Percentiles rank a stretch among this genome's conserved stretches.
These are phyloP conservation scores for Dipodomys ordii DNA, from an alignment of 2,113 vertebrate genomes.

Conservation along the genomic window DNA sequence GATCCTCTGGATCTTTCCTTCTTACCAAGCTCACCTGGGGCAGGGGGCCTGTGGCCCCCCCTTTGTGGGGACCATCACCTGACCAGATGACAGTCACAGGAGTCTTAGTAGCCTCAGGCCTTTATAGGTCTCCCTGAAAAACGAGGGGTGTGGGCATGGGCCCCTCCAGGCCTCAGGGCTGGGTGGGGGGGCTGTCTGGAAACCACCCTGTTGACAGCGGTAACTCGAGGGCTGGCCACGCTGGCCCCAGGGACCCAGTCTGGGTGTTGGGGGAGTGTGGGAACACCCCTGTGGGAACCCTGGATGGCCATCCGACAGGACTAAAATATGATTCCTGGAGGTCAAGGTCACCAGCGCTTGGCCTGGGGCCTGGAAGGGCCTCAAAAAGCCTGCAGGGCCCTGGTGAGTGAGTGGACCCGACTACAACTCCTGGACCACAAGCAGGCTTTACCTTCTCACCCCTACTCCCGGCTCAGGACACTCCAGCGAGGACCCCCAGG, in stretches of 20 bases:
- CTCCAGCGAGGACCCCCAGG: background rate
- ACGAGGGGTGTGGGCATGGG: background rate
- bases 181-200: background rate
- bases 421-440: background rate
- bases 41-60: too few relatives aligned
- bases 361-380: slow-evolving; percentile 15
- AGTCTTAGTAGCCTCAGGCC: too few relatives aligned
- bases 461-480: background rate
- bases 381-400: too few relatives aligned
- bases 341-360: background rate
- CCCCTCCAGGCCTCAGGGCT: background rate
- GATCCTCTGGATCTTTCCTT: too few relatives aligned
- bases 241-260: background rate
- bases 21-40: too few relatives aligned
- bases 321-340: slow-evolving; percentile 33
- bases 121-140: background rate
- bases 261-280: background rate
- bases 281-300: background rate
- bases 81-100: background rate
- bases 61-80: background rate
- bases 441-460: accelerated
- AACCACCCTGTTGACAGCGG: background rate
- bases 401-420: too few relatives aligned
- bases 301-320: background rate
- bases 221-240: background rate